Conservation (phyloP, 2,797 vertebrate genomes). For the Tragelaphus oryx region DNA sequence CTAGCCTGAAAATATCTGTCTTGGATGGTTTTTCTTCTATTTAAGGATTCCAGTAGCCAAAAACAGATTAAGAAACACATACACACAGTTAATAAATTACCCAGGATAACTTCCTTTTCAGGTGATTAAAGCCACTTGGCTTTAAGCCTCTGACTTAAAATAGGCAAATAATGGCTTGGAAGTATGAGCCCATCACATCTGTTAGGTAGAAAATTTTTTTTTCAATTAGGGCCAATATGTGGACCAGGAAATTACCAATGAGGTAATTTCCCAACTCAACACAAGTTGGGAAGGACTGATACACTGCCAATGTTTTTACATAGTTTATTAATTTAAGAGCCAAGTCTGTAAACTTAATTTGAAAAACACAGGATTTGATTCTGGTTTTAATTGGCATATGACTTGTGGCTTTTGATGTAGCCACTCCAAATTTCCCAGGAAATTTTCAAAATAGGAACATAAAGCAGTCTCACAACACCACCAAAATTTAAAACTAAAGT, state of each 20-base stretch:
- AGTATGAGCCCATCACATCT: neutral
- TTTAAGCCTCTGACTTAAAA: conserved; percentile 12
- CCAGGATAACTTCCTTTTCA: conserved; percentile 43
- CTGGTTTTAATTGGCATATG: neutral
- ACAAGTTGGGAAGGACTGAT: neutral
- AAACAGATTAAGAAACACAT: neutral
- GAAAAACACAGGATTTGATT: neutral
- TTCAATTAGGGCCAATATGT: neutral
- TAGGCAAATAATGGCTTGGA: neutral
- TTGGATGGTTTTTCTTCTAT: neutral
- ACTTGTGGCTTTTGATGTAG: neutral
- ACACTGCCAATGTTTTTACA: neutral
- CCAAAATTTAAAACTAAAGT: neutral
- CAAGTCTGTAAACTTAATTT: conserved; percentile 24
- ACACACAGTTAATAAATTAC: neutral
- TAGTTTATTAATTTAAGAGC: conserved; percentile 13
- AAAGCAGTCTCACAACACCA: neutral
- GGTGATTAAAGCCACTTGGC: conserved; percentile 25
- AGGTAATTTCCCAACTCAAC: neutral
- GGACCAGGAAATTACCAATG: neutral
- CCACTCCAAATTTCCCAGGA: neutral
- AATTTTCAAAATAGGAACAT: neutral
- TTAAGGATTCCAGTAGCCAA: conserved; percentile 20
- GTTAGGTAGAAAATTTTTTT: neutral
- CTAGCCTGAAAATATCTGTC: neutral